phyloP scores from a whole-genome alignment of 1,140 invertebrate genomes.

The Lepidurus couesii region DNA sequence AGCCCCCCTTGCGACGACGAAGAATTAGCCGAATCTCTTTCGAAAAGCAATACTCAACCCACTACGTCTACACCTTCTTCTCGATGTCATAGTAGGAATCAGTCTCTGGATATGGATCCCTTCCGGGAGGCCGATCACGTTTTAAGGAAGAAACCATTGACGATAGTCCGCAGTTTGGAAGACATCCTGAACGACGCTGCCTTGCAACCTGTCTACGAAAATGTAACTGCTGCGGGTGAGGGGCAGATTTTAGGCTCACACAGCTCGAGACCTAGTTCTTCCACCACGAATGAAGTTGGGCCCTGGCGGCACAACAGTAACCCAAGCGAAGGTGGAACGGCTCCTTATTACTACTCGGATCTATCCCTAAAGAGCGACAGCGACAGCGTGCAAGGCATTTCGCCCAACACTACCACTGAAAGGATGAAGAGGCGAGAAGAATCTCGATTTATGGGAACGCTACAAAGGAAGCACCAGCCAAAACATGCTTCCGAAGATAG shows the following conservation, averaged over 20 bases:
- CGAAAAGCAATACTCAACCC: constrained; percentile 35
- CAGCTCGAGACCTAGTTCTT: neutral
- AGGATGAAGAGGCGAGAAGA: constrained; percentile 5
- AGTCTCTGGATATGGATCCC: neutral
- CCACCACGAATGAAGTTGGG: constrained; percentile 14
- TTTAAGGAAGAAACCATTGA: constrained; percentile 31
- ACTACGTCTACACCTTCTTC: neutral
- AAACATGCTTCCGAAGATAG: neutral
- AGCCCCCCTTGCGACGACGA: constrained; percentile 34
- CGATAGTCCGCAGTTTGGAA: constrained; percentile 32
- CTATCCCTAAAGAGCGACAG: constrained; percentile 44
- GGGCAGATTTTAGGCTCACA: neutral
- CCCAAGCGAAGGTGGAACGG: constrained; percentile 42
- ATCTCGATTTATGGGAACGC: neutral
- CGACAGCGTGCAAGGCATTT: constrained; percentile 25
- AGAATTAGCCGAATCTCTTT: constrained; percentile 36
- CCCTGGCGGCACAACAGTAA: neutral
- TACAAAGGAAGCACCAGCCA: constrained; percentile 1
- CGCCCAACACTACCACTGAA: neutral
- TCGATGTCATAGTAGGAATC: constrained; percentile 8
- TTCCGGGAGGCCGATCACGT: neutral
- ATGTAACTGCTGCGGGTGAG: constrained; percentile 9
- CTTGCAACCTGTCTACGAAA: constrained; percentile 30
- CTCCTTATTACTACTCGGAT: constrained; percentile 83
- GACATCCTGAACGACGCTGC: constrained; percentile 33